Conservation (phyloP, 2,113 vertebrate species). For the Numida meleagris region DNA sequence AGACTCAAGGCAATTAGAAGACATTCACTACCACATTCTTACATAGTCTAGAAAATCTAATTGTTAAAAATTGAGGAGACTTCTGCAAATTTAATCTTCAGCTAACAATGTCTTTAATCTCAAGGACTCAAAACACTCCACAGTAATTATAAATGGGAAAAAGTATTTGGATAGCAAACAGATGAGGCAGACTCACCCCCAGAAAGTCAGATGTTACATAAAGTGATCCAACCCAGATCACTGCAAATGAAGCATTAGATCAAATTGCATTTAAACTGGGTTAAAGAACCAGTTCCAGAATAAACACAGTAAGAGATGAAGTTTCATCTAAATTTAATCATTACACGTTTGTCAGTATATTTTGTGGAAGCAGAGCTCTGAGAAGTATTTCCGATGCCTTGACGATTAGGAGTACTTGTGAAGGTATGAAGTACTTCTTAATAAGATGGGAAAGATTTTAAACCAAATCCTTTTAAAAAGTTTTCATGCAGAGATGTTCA, state of each 20-base stretch:
- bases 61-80: neutral
- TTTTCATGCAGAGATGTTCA: fast-evolving
- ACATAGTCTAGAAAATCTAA: neutral
- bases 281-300: neutral
- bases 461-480: neutral
- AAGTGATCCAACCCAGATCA: neutral
- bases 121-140: neutral
- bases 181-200: neutral
- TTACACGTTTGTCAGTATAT: neutral
- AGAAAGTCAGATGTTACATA: neutral
- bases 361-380: neutral
- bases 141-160: neutral
- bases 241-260: neutral
- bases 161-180: neutral
- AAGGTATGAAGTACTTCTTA: neutral
- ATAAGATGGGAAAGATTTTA: neutral
- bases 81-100: neutral
- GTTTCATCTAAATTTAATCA: neutral
- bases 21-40: neutral
- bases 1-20: neutral
- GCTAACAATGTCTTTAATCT: neutral
- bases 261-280: neutral
- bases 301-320: neutral
- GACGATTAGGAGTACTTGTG: neutral
- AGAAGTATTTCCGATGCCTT: neutral